These are phyloP conservation scores for Neofelis nebulosa DNA, from an alignment of 2,113 vertebrate species.

Conservation along the genomic window DNA sequence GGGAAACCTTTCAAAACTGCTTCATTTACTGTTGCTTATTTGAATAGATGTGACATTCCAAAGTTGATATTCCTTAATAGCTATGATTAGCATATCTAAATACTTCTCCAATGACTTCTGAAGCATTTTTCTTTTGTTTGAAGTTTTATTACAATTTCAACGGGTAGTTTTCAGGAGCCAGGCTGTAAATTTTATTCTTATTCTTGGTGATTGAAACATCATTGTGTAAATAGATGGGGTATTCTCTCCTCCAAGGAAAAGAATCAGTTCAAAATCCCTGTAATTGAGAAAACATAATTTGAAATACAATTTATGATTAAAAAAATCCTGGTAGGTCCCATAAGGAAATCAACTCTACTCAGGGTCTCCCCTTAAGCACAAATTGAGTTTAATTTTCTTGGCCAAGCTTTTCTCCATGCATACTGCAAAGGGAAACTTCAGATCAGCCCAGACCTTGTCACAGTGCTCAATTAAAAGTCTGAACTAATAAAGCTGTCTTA, in stretches of 20 bases:
- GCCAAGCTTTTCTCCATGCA: neutral
- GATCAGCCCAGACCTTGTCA: constrained; percentile 42
- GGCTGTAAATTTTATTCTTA: constrained; percentile 56
- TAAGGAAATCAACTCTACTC: constrained; percentile 41
- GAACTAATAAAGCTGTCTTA: constrained; percentile 67
- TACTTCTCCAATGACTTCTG: constrained; percentile 64
- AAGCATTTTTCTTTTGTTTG: constrained; percentile 64
- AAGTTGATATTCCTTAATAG: constrained; percentile 73
- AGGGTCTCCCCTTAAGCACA: constrained; percentile 42
- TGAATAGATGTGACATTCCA: constrained; percentile 70
- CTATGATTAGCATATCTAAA: constrained; percentile 69
- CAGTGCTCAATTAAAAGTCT: constrained; percentile 66
- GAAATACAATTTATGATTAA: constrained; percentile 17
- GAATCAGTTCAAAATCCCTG: constrained; percentile 52
- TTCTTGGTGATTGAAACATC: constrained; percentile 57
- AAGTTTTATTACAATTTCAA: constrained; percentile 62
- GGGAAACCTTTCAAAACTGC: constrained; percentile 44
- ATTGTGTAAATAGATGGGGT: constrained; percentile 9
- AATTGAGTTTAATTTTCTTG: constrained; percentile 62
- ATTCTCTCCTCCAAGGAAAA: neutral
- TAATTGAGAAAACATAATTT: constrained; percentile 58
- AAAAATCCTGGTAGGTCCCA: neutral
- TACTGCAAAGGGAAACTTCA: constrained; percentile 27
- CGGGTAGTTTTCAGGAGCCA: constrained; percentile 22
- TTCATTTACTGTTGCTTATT: constrained; percentile 65